Evolutionary conservation across 30 jellyfish, hydroid and myxozoan genomes (phyloP).

Genomic region (Sanderia malayensis): DNA sequence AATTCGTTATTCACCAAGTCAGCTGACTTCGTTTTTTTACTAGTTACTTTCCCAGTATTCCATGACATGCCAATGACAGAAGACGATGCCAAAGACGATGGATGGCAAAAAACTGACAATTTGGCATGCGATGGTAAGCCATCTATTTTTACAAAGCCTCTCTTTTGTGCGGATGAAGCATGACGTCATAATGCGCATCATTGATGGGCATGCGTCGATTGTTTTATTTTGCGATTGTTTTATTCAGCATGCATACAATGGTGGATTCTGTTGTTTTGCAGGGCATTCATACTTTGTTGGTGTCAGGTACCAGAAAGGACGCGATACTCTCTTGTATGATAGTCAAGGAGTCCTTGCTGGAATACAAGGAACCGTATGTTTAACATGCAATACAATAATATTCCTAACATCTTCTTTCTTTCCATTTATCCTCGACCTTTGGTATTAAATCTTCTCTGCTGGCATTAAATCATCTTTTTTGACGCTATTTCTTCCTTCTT

Average conservation of each 20-base stretch:
- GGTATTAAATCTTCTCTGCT: no score
- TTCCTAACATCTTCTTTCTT: no score
- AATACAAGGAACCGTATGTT: conserved; percentile 15
- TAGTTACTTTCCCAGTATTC: conserved; percentile 35
- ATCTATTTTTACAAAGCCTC: no score
- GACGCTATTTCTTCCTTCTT: background rate
- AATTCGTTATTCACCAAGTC: no score
- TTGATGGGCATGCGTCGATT: no score
- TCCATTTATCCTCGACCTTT: background rate
- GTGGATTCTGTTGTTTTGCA: background rate
- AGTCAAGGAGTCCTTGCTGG: conserved; percentile 24
- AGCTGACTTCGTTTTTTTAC: conserved; percentile 31
- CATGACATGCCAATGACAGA: conserved; percentile 49
- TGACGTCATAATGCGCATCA: no score
- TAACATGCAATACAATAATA: no score
- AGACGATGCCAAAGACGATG: conserved; percentile 23
- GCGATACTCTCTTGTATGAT: conserved; percentile 5
- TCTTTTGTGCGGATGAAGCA: no score
- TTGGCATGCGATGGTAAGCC: conserved; percentile 39
- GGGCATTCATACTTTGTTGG: conserved; percentile 14
- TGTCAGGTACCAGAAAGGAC: background rate
- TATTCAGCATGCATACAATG: no score
- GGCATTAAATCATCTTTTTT: background rate
- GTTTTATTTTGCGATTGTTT: background rate
- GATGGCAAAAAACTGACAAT: conserved; percentile 45